Conservation (phyloP, 2,113 vertebrate genomes). For the Marcusenius ussheri region DNA sequence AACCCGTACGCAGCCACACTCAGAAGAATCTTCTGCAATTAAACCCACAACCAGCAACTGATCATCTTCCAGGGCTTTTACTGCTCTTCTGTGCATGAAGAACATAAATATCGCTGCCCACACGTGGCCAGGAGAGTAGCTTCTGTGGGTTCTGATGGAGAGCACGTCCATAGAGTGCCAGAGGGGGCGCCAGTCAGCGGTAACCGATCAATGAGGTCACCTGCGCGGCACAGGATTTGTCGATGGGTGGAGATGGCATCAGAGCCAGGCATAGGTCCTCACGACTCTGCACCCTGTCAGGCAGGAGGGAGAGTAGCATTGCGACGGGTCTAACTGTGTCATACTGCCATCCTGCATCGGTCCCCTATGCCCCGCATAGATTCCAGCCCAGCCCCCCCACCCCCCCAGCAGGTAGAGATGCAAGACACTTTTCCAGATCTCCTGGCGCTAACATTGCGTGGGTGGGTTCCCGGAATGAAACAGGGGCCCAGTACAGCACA, state of each 20-base stretch:
- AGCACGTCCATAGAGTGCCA: background rate
- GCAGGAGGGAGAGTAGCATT: background rate
- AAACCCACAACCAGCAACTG: background rate
- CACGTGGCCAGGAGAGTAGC: background rate
- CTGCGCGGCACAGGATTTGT: background rate
- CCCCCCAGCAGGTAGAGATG: background rate
- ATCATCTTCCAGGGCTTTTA: background rate
- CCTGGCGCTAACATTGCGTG: background rate
- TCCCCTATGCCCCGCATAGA: background rate
- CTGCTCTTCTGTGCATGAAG: background rate
- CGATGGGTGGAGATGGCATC: background rate
- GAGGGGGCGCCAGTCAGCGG: background rate
- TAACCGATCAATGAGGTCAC: background rate
- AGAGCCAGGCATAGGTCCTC: background rate
- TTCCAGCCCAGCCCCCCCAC: background rate
- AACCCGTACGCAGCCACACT: background rate
- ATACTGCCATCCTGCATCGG: background rate
- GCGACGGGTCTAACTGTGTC: background rate
- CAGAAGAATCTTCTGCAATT: background rate
- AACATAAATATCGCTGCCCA: conserved; percentile 8
- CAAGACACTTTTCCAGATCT: background rate
- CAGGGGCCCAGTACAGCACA: background rate
- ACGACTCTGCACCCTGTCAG: background rate
- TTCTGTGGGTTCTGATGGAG: background rate
- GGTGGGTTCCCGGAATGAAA: background rate